phyloP scores from a whole-genome alignment of 2,888 invertebrate genomes.

The Drosophila falleni region DNA sequence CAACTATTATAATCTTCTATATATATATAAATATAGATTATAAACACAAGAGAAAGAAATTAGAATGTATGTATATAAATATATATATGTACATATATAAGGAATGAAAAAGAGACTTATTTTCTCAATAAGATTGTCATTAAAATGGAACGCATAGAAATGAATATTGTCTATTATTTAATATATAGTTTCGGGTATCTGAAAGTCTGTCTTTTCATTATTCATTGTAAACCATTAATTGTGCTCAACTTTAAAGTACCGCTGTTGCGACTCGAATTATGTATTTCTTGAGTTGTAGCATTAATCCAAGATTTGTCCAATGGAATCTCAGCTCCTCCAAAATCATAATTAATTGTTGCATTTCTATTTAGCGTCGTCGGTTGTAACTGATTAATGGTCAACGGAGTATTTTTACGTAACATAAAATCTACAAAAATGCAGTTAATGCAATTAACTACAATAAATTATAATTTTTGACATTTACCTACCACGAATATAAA shows the following conservation, averaged over 20 bases:
- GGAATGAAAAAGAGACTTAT: slow-evolving; percentile 24
- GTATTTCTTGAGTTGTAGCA: background rate
- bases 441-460: background rate
- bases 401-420: slow-evolving; percentile 26
- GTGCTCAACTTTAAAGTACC: background rate
- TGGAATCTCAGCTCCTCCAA: background rate
- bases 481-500: slow-evolving; percentile 68
- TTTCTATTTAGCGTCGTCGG: slow-evolving; percentile 3
- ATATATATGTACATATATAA: slow-evolving; percentile 21
- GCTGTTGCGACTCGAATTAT: background rate
- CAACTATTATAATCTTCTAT: slow-evolving; percentile 7
- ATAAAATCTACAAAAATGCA: slow-evolving; percentile 26
- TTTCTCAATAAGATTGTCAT: slow-evolving; percentile 35
- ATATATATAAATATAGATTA: background rate
- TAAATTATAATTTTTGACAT: background rate
- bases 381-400: slow-evolving; percentile 34
- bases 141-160: slow-evolving; percentile 21
- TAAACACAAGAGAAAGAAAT: background rate
- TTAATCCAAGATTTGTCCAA: slow-evolving; percentile 7
- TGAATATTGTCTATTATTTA: background rate
- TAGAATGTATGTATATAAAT: slow-evolving; percentile 4
- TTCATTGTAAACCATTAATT: background rate
- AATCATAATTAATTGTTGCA: slow-evolving; percentile 4
- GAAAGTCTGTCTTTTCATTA: too few species aligned
- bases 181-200: too few species aligned